These are phyloP conservation scores for Sarcophaga bullata DNA, from an alignment of 1,140 invertebrate genomes.

Conservation along the genomic window DNA sequence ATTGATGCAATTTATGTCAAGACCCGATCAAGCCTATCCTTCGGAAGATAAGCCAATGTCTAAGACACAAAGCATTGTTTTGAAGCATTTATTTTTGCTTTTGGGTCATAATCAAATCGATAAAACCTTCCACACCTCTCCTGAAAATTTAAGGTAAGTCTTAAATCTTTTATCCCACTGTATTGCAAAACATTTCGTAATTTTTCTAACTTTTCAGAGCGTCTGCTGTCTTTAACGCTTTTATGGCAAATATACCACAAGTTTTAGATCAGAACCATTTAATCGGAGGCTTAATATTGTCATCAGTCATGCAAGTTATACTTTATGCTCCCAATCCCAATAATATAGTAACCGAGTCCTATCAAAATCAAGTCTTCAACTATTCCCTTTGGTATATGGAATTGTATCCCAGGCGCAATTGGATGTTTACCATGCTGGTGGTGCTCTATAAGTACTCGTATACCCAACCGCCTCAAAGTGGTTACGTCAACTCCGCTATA, in stretches of 20 bases:
- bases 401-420: slow-evolving; percentile 84
- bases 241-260: slow-evolving; percentile 91
- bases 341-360: slow-evolving; percentile 63
- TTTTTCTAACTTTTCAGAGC: slow-evolving; percentile 60
- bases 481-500: slow-evolving; percentile 83
- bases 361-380: slow-evolving; percentile 63
- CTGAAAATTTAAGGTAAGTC: slow-evolving; percentile 81
- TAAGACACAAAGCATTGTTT: slow-evolving; percentile 86
- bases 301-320: slow-evolving; percentile 85
- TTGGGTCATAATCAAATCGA: slow-evolving; percentile 94
- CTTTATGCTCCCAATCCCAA: slow-evolving; percentile 85
- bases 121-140: slow-evolving; percentile 89
- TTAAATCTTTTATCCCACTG: neutral
- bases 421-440: slow-evolving; percentile 93
- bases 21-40: slow-evolving; percentile 79
- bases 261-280: slow-evolving; percentile 93
- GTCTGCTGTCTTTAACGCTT: slow-evolving; percentile 95
- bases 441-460: slow-evolving; percentile 98
- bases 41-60: slow-evolving; percentile 83
- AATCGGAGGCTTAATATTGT: slow-evolving; percentile 87
- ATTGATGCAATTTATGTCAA: slow-evolving; percentile 93
- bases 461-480: slow-evolving; percentile 80
- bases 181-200: neutral
- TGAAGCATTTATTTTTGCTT: slow-evolving; percentile 92
- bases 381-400: slow-evolving; percentile 92